A percentile compares a stretch with the other conserved stretches of the same genome.
phyloP scores from a whole-genome alignment of 2,888 invertebrate species.

The Fabriciana adippe region DNA sequence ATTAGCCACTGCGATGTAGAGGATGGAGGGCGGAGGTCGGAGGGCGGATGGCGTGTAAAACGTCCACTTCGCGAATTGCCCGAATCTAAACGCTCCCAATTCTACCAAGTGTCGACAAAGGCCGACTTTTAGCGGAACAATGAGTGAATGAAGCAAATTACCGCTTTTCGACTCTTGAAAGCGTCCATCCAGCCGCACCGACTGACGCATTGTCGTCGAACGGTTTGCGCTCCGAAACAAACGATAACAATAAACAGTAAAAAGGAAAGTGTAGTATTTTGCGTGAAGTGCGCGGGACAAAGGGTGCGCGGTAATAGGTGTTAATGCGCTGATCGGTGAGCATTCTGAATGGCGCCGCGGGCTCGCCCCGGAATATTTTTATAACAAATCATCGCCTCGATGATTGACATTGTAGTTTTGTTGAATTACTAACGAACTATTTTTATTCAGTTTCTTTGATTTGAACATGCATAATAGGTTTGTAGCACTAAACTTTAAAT shows the following conservation, averaged over 20 bases:
- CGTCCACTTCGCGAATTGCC: conserved; percentile 76
- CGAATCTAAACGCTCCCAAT: conserved; percentile 80
- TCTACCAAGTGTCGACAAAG: conserved; percentile 77
- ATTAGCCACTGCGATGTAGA: conserved; percentile 22
- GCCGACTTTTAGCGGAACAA: conserved; percentile 79
- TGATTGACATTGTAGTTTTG: conserved; percentile 68
- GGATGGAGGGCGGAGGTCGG: conserved; percentile 45
- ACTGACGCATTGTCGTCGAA: conserved; percentile 67
- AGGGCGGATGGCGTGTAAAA: conserved; percentile 57
- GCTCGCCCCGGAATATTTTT: conserved; percentile 60
- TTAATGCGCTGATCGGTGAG: conserved; percentile 73
- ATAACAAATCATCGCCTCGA: conserved; percentile 72
- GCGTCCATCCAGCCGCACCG: conserved; percentile 72
- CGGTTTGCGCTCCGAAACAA: conserved; percentile 80
- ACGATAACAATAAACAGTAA: conserved; percentile 80
- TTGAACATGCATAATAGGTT: conserved; percentile 8
- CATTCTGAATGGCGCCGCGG: conserved; percentile 63
- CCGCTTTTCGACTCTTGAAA: conserved; percentile 78
- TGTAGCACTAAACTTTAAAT: conserved; percentile 18
- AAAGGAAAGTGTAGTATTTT: conserved; percentile 80
- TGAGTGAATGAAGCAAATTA: conserved; percentile 79
- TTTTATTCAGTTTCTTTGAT: conserved; percentile 38
- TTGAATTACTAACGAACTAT: conserved; percentile 58
- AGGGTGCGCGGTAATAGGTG: conserved; percentile 70
- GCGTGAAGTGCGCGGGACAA: conserved; percentile 69